Evolutionary conservation across 2,888 invertebrate species (phyloP).

Genomic region (Pelosia muscerda): DNA sequence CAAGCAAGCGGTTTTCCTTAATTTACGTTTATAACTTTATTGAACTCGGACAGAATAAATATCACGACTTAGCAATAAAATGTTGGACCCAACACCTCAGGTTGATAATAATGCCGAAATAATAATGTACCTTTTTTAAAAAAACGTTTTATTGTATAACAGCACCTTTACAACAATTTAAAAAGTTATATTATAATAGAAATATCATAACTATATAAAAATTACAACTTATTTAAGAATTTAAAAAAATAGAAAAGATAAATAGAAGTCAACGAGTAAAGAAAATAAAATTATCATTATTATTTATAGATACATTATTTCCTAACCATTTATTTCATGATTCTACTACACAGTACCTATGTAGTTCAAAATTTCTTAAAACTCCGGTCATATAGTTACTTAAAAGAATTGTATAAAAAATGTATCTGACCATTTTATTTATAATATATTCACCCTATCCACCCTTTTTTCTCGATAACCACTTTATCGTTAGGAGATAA

Average conservation of each 20-base stretch:
- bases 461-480: neutral
- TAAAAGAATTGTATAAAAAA: neutral
- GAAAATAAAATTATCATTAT: neutral
- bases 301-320: too few relatives aligned
- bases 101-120: constrained; percentile 38
- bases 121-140: constrained; percentile 24
- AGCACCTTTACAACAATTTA: constrained; percentile 38
- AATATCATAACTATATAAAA: constrained; percentile 23
- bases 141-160: constrained; percentile 36
- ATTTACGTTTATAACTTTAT: constrained; percentile 24
- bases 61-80: constrained; percentile 37
- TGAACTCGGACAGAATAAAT: constrained; percentile 28
- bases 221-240: constrained; percentile 14
- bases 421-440: neutral
- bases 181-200: constrained; percentile 25
- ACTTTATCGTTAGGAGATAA: neutral
- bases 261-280: neutral
- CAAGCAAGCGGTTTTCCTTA: constrained; percentile 39
- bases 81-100: constrained; percentile 18
- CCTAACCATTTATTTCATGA: too few relatives aligned
- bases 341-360: too few relatives aligned
- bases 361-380: too few relatives aligned
- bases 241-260: neutral
- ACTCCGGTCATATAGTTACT: too few relatives aligned
- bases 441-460: neutral